Evolutionary conservation across 2,113 vertebrate species (phyloP).

Genomic region (Poeciliopsis occidentalis): DNA sequence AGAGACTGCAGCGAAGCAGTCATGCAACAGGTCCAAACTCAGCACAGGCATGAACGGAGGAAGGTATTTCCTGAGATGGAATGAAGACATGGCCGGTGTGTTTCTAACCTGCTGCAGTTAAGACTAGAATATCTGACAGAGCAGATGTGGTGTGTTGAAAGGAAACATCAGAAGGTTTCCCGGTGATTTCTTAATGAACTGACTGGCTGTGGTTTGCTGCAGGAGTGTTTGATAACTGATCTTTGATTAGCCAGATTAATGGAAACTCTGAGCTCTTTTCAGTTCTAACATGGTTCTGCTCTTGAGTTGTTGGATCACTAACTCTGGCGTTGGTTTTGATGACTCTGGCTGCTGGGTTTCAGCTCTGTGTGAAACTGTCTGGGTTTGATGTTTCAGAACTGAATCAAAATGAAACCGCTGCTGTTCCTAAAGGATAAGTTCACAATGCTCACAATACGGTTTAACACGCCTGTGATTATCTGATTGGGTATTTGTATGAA

Average conservation of each 20-base stretch:
- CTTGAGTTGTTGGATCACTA: slow-evolving; percentile 4
- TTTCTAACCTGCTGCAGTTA: slow-evolving; percentile 3
- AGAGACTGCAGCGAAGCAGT: slow-evolving; percentile 33
- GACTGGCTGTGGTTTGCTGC: slow-evolving; percentile 5
- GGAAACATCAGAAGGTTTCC: slow-evolving; percentile 22
- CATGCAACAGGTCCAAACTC: slow-evolving; percentile 35
- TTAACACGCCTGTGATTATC: too few species aligned
- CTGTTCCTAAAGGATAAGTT: slow-evolving; percentile 2
- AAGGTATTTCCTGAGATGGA: slow-evolving; percentile 66
- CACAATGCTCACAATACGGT: neutral
- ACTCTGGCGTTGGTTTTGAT: slow-evolving; percentile 23
- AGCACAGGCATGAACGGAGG: slow-evolving; percentile 41
- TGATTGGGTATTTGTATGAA: too few species aligned
- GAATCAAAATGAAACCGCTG: slow-evolving; percentile 20
- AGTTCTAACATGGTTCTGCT: slow-evolving; percentile 6
- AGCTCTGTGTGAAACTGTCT: neutral
- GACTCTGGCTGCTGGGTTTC: neutral
- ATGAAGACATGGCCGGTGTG: neutral
- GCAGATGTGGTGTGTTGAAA: slow-evolving; percentile 1
- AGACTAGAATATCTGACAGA: slow-evolving; percentile 11
- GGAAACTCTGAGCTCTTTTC: slow-evolving; percentile 5
- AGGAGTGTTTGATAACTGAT: neutral
- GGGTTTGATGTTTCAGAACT: slow-evolving; percentile 1
- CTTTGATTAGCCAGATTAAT: slow-evolving; percentile 13
- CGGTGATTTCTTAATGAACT: slow-evolving; percentile 1